These are phyloP conservation scores for Spatulosminthurus flaviceps DNA, from an alignment of 2,888 invertebrate genomes.

Conservation along the genomic window DNA sequence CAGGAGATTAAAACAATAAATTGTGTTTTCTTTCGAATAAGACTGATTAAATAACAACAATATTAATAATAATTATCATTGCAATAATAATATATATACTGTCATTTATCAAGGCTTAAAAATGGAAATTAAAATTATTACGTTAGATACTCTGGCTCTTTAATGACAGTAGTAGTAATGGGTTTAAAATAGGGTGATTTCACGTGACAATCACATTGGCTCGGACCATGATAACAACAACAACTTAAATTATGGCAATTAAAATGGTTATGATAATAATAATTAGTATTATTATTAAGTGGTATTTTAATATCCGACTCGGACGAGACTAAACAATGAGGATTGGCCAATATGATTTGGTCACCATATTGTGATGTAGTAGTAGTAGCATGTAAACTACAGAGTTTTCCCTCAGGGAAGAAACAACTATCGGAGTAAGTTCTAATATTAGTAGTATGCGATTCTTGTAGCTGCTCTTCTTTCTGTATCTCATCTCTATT, in stretches of 20 bases:
- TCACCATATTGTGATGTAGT: background rate
- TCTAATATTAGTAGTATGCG: background rate
- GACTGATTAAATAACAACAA: background rate
- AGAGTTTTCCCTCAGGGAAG: background rate
- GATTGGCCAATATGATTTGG: background rate
- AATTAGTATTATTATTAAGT: slow-evolving; percentile 4
- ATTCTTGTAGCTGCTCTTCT: background rate
- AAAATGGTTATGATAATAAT: background rate
- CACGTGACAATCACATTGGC: slow-evolving; percentile 33
- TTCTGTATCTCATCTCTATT: background rate
- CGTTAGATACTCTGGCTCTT: slow-evolving; percentile 21
- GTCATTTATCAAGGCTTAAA: slow-evolving; percentile 9
- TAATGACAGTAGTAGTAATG: background rate
- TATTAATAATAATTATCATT: too few species aligned
- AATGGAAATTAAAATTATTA: slow-evolving; percentile 14
- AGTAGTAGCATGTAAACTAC: background rate
- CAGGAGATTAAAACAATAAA: background rate
- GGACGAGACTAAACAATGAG: slow-evolving; percentile 3
- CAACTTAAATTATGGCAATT: slow-evolving; percentile 24
- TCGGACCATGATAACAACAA: slow-evolving; percentile 34
- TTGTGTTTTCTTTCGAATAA: background rate
- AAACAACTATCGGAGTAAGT: background rate
- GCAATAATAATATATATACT: too few species aligned
- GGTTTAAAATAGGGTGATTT: background rate
- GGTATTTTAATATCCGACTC: background rate